These are phyloP conservation scores for Melitaea athalia DNA, from an alignment of 2,888 invertebrate genomes.

Conservation along the genomic window DNA sequence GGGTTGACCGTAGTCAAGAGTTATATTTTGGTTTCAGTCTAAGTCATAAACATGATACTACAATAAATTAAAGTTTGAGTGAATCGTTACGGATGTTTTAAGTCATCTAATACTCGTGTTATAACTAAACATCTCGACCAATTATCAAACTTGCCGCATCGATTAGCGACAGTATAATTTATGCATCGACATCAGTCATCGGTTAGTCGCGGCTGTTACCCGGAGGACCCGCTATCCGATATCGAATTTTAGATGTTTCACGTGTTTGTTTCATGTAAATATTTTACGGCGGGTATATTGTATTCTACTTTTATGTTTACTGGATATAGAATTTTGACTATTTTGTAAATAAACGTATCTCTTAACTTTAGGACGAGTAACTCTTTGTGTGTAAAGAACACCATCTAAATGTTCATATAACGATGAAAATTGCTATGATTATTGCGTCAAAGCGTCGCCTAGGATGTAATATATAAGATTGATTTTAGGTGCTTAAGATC, in stretches of 20 bases:
- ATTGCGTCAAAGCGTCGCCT: no score
- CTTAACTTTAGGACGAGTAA: no score
- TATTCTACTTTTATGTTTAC: no score
- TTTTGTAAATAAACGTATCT: no score
- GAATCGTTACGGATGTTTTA: background rate
- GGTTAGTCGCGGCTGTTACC: constrained; percentile 52
- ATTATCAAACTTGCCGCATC: constrained; percentile 44
- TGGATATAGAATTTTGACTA: no score
- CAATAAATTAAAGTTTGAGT: background rate
- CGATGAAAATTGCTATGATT: no score
- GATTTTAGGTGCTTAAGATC: no score
- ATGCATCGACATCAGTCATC: constrained; percentile 68
- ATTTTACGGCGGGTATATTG: no score
- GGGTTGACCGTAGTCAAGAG: no score
- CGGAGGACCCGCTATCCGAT: background rate
- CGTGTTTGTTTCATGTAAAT: background rate
- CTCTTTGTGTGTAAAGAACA: no score
- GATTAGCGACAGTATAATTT: constrained; percentile 53
- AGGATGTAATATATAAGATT: no score
- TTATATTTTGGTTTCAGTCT: background rate
- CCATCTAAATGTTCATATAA: no score
- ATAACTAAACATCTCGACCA: constrained; percentile 15
- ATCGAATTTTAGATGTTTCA: background rate
- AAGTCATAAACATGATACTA: background rate
- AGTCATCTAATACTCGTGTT: constrained; percentile 9